Conservation (phyloP, 2,797 vertebrate genomes). For the Lacerta agilis region DNA sequence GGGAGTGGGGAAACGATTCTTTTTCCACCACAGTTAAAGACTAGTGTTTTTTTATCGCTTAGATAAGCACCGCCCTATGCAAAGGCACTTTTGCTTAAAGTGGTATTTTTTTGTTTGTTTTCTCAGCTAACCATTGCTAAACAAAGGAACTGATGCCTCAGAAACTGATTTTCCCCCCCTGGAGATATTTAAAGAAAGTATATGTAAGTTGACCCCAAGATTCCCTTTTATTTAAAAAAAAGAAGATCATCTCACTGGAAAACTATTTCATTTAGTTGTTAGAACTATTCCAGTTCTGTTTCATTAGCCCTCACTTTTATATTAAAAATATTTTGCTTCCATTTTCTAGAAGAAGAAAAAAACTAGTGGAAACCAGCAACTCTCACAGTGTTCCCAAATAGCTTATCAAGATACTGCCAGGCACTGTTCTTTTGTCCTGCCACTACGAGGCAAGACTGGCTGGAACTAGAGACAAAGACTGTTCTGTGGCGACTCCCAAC, state of each 20-base stretch:
- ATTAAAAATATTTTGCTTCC: not conserved
- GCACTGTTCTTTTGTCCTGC: not conserved
- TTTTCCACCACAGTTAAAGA: not conserved
- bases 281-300: not conserved
- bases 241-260: not conserved
- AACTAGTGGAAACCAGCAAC: not conserved
- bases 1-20: not conserved
- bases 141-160: not conserved
- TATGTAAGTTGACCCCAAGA: not conserved
- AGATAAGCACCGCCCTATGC: not conserved
- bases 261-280: not conserved
- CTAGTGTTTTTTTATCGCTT: not conserved
- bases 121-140: not conserved
- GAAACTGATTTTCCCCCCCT: not conserved
- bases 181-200: not conserved
- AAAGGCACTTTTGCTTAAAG: not conserved
- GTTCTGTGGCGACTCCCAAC: not conserved
- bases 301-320: not conserved
- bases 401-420: not conserved
- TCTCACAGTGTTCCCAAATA: not conserved
- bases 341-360: not conserved
- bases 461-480: not conserved
- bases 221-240: not conserved
- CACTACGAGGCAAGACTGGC: not conserved
- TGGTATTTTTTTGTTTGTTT: not conserved